Evolutionary conservation across 2,797 vertebrate genomes (phyloP).

Genomic region (Esox lucius): DNA sequence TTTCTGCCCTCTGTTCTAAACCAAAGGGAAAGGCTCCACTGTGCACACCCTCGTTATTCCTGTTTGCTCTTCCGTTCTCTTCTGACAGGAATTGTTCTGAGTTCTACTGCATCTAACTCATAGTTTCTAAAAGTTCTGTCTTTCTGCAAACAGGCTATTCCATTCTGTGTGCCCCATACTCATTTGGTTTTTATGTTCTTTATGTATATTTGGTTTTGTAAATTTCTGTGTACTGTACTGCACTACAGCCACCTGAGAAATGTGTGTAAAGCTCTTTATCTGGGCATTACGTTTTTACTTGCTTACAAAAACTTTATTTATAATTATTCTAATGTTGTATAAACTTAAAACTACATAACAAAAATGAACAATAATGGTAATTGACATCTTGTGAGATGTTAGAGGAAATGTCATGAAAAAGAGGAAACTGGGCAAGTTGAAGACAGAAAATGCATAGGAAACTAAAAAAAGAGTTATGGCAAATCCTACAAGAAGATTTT

Average conservation of each 20-base stretch:
- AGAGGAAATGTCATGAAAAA: too few relatives aligned
- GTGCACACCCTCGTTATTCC: slow-evolving; percentile 53
- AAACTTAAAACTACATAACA: too few relatives aligned
- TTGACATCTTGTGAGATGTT: too few relatives aligned
- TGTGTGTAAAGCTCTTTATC: too few relatives aligned
- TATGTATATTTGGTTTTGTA: slow-evolving; percentile 17
- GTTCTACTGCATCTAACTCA: slow-evolving; percentile 59
- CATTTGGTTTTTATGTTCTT: slow-evolving; percentile 29
- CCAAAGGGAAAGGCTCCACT: slow-evolving; percentile 43
- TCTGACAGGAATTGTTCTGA: slow-evolving; percentile 66
- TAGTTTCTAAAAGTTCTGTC: slow-evolving; percentile 75
- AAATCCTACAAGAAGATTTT: too few relatives aligned
- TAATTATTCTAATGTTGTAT: too few relatives aligned
- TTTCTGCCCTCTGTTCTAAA: slow-evolving; percentile 52
- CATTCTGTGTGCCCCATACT: slow-evolving; percentile 38
- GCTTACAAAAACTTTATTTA: too few relatives aligned
- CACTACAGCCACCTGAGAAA: not conserved
- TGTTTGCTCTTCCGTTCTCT: slow-evolving; percentile 48
- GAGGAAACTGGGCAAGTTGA: too few relatives aligned
- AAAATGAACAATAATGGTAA: too few relatives aligned
- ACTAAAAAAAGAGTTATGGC: too few relatives aligned
- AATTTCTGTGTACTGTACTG: slow-evolving; percentile 12
- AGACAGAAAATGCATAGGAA: too few relatives aligned
- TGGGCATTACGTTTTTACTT: too few relatives aligned
- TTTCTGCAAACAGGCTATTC: slow-evolving; percentile 44